Evolutionary conservation across 2,797 vertebrate genomes (phyloP), one percentile per base, ranked within the genome.

Genomic region (Nyctalus aviator): DNA sequence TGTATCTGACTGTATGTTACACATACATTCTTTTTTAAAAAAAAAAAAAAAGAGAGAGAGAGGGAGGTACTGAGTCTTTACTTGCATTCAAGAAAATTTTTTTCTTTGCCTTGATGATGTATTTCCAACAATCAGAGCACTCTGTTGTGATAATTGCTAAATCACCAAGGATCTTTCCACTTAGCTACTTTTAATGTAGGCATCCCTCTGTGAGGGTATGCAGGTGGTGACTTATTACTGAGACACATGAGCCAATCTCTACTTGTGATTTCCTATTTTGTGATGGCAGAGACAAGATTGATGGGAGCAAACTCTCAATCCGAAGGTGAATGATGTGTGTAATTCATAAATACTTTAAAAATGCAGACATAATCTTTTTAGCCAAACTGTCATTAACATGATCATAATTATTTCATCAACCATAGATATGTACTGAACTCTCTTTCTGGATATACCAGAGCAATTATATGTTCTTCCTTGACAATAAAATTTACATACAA

Each of bases 401-500:
- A 77, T 8, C 6, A 44, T 35, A 41, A 84, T 93, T 20, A 62
- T 57, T 17, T 1, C 6, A 68, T 62, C 48, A 88, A 15, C 18
- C 27, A 79, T 3, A 37, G 32, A 48, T 72, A 76, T 12, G 64
- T 32, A 44, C 21, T 35, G 53, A 85, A 41, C 3, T 88, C 11
- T 72, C 35, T 76, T 72, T 84, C 73, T 71, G 18, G 3, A 2
- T 37, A 41, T 30, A 8, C 27, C 0, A 53, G 46, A 84, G 25
- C 6, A 86, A 89, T 88, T 48, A 41, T 0, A 32, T 76, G 5
- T 41, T 78, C 14, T 89, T 32, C 81, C 14, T 71, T 84, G 87
- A 93, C 83, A 90, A 77, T 48, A 72, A 72, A 90, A 37, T 78
- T 37, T 37, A 94, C 21, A 35, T 71, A 9, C 11, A 73, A n/a